phyloP scores from a whole-genome alignment of 2,113 vertebrate genomes.

The Addax nasomaculatus region DNA sequence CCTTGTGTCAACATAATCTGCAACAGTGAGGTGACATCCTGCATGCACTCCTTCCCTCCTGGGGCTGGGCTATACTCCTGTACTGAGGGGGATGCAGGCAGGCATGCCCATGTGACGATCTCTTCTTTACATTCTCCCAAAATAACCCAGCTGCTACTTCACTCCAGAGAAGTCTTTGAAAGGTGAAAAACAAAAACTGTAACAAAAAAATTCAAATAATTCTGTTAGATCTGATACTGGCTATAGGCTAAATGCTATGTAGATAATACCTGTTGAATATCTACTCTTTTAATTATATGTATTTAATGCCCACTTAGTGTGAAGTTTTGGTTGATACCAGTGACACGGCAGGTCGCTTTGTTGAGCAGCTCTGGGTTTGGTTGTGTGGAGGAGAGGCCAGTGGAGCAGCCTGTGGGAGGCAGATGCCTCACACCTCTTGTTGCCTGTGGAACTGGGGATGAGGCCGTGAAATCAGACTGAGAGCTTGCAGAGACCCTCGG shows the following conservation, averaged over 20 bases:
- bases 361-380: not conserved
- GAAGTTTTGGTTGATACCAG: not conserved
- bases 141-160: not conserved
- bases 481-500: not conserved
- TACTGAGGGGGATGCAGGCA: not conserved
- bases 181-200: not conserved
- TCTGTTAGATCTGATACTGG: not conserved
- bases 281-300: not conserved
- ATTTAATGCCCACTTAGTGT: not conserved
- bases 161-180: not conserved
- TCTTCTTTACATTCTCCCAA: not conserved
- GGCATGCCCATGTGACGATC: not conserved
- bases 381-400: not conserved
- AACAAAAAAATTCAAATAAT: not conserved
- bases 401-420: not conserved
- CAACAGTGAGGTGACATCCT: not conserved
- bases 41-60: not conserved
- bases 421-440: not conserved
- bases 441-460: not conserved
- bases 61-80: not conserved
- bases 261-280: not conserved
- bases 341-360: not conserved
- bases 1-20: not conserved
- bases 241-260: not conserved
- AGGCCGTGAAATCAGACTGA: not conserved